Evolutionary conservation across 1,140 invertebrate species (phyloP), one percentile per base, ranked within the genome.

Genomic region (Meloidogyne exigua): DNA sequence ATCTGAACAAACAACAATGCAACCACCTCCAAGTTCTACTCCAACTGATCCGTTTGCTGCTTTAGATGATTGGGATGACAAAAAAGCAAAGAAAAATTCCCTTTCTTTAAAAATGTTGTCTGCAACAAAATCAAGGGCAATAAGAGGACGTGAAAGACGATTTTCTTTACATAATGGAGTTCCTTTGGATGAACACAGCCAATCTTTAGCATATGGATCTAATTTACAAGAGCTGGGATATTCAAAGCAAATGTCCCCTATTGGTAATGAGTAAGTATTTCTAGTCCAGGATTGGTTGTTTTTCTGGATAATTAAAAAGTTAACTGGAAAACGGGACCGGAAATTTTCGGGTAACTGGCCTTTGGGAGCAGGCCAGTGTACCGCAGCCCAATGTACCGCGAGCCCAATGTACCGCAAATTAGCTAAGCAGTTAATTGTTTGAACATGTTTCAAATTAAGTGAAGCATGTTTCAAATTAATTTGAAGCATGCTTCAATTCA

Each of bases 121-220:
- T 21, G 26, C 25, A 36, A n/a, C 69, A 71, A 71, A 42, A 44
- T 26, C 39, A 42, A 42, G 36, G 26, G 21, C 25, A 26, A n/a
- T 12, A 57, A 57, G 9, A n/a, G 49, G 39, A 10, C 69, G 69
- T 10, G 44, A 28, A 18, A 71, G 21, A 28, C 36, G 69, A 9
- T 71, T 71, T 62, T 71, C 62, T 9, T 11, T 71, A 28, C 69
- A 71, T 10, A 71, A 62, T 62, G 69, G 69, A 0, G 69, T 71
- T 15, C 69, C 69, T 15, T 71, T 71, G 39, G 69, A 71, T 62
- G 23, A 28, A 18, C 69, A 71, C 18, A 71, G 69, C 28, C 69
- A 42, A 32, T 15, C 15, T 21, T 57, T 71, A 32, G 69, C 69
- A 10, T 26, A 44, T n/a, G 69, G 69, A 44, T 25, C 18, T 18